Evolutionary conservation across 2,888 invertebrate species (phyloP).

Genomic region (Alsophila aescularia): DNA sequence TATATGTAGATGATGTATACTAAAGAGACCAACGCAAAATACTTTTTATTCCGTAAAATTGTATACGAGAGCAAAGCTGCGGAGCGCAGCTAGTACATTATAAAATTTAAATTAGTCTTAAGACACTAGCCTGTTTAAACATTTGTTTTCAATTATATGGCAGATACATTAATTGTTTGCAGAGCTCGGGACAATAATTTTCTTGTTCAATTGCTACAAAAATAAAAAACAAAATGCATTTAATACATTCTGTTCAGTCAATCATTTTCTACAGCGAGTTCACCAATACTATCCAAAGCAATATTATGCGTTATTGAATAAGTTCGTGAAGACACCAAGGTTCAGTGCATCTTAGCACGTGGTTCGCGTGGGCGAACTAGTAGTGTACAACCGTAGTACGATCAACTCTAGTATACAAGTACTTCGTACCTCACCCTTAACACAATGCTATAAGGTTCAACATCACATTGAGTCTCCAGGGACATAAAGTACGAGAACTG

Average conservation of each 20-base stretch:
- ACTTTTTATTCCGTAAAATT: too few relatives aligned
- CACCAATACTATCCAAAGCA: conserved; percentile 13
- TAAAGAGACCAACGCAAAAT: too few relatives aligned
- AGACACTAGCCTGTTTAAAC: too few relatives aligned
- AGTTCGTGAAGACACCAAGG: conserved; percentile 40
- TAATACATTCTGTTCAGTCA: not conserved
- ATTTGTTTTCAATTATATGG: too few relatives aligned
- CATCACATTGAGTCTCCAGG: not conserved
- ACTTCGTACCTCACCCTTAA: conserved; percentile 7
- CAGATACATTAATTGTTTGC: too few relatives aligned
- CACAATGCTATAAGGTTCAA: conserved; percentile 14
- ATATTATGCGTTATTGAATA: conserved; percentile 39
- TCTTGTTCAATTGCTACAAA: too few relatives aligned
- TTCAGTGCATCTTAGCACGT: conserved; percentile 59
- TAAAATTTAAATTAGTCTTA: too few relatives aligned
- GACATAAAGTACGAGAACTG: not conserved
- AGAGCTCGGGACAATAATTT: too few relatives aligned
- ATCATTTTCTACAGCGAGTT: not conserved
- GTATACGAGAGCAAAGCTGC: too few relatives aligned
- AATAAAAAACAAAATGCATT: too few relatives aligned
- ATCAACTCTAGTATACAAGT: conserved; percentile 24
- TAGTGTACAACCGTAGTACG: conserved; percentile 40
- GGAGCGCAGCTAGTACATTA: too few relatives aligned
- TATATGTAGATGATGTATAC: too few relatives aligned
- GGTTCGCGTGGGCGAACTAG: conserved; percentile 71